phyloP scores from a whole-genome alignment of 2,888 invertebrate species.

The Malthinus flaveolus region DNA sequence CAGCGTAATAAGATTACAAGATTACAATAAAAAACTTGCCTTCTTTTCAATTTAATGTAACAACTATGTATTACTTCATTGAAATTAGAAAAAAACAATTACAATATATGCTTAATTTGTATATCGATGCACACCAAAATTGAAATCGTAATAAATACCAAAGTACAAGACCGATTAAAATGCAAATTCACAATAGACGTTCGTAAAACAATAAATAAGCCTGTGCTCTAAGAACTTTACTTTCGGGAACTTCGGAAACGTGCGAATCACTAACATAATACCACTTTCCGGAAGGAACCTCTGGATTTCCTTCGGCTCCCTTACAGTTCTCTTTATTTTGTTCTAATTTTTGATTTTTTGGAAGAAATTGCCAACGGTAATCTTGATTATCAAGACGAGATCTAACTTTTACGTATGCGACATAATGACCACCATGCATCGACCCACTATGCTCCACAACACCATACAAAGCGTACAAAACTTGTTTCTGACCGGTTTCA shows the following conservation, averaged over 20 bases:
- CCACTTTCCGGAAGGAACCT: constrained; percentile 78
- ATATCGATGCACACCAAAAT: too few relatives aligned
- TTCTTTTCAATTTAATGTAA: too few relatives aligned
- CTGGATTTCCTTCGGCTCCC: constrained; percentile 51
- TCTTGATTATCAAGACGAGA: constrained; percentile 64
- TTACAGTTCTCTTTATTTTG: constrained; percentile 52
- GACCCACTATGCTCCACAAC: constrained; percentile 94
- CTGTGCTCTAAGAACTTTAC: constrained; percentile 80
- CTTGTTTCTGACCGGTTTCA: constrained; percentile 47
- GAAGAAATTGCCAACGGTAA: constrained; percentile 74
- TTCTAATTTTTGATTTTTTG: constrained; percentile 51
- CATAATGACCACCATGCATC: constrained; percentile 88
- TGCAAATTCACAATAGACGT: constrained; percentile 70
- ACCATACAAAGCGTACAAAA: constrained; percentile 90
- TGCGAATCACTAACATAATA: constrained; percentile 91
- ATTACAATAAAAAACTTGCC: too few relatives aligned
- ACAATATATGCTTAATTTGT: too few relatives aligned
- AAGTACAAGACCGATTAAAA: too few relatives aligned
- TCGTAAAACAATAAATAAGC: constrained; percentile 97
- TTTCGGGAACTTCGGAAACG: constrained; percentile 79
- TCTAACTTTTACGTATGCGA: constrained; percentile 92
- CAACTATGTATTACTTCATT: too few relatives aligned
- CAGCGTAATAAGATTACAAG: too few relatives aligned
- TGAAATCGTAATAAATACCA: too few relatives aligned
- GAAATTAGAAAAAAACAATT: too few relatives aligned